Evolutionary conservation across 2,113 vertebrate genomes (phyloP).

Genomic region (Oncorhynchus keta): DNA sequence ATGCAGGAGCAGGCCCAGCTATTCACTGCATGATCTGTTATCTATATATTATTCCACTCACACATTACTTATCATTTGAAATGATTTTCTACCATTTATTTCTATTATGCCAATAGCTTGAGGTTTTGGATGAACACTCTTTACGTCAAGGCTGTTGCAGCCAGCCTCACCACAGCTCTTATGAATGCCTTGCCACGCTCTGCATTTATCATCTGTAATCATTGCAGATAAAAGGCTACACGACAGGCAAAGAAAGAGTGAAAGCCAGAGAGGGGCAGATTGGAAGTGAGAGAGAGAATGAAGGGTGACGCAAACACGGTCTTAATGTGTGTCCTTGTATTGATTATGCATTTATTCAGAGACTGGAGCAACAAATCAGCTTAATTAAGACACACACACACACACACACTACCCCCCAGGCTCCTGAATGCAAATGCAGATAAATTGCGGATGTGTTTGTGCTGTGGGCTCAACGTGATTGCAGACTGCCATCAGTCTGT

Average conservation of each 20-base stretch:
- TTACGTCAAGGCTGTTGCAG: conserved; percentile 15
- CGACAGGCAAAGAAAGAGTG: too few species aligned
- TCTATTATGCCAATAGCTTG: background rate
- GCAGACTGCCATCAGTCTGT: conserved; percentile 46
- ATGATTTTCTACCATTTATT: background rate
- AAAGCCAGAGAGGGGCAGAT: background rate
- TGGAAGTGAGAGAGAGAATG: background rate
- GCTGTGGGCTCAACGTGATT: conserved; percentile 40
- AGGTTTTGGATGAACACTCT: background rate
- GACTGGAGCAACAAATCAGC: conserved; percentile 4
- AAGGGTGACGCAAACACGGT: conserved; percentile 1
- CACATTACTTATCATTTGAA: background rate
- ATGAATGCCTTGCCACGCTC: conserved; percentile 16
- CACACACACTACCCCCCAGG: background rate
- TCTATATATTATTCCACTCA: background rate
- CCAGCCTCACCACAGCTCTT: conserved; percentile 11
- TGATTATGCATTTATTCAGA: conserved; percentile 49
- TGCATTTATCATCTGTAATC: background rate
- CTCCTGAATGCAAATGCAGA: conserved; percentile 40
- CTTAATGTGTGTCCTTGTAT: conserved; percentile 31
- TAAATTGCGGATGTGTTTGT: conserved; percentile 54
- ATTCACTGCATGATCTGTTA: too few species aligned
- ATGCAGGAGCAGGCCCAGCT: too few species aligned
- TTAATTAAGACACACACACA: conserved; percentile 28
- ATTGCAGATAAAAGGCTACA: too few species aligned